Evolutionary conservation across 2,113 vertebrate genomes (phyloP).

Genomic region (Megaceryle torquata): DNA sequence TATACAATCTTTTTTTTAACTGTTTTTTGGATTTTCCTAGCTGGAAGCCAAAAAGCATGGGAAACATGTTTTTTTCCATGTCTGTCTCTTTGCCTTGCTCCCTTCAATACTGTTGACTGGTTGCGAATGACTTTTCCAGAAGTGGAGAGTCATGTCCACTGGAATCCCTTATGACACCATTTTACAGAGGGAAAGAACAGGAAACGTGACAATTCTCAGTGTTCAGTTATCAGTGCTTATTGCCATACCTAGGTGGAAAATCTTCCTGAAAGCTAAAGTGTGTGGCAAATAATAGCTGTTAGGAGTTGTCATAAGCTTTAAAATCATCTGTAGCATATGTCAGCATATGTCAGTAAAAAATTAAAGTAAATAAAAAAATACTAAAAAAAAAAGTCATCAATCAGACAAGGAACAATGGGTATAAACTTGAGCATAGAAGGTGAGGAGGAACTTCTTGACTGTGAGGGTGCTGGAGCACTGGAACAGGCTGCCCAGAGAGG

Average conservation of each 20-base stretch:
- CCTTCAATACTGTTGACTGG: background rate
- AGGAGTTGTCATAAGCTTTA: background rate
- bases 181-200: background rate
- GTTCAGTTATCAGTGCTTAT: background rate
- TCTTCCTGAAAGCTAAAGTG: background rate
- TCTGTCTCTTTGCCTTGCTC: background rate
- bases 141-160: background rate
- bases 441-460: no score
- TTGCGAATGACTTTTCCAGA: background rate
- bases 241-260: background rate
- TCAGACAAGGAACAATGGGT: no score
- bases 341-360: background rate
- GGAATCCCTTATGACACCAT: background rate
- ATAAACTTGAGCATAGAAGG: no score
- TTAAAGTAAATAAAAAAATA: no score
- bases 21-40: background rate
- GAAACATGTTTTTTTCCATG: no score
- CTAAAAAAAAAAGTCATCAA: no score
- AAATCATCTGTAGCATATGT: background rate
- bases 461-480: no score
- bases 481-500: no score
- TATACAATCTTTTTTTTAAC: fast-evolving
- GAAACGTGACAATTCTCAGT: background rate
- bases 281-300: background rate
- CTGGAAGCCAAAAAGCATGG: background rate